A percentile compares a stretch with the other conserved stretches of the same genome.
phyloP scores from a whole-genome alignment of 2,113 vertebrate genomes.

The Lagenorhynchus albirostris region DNA sequence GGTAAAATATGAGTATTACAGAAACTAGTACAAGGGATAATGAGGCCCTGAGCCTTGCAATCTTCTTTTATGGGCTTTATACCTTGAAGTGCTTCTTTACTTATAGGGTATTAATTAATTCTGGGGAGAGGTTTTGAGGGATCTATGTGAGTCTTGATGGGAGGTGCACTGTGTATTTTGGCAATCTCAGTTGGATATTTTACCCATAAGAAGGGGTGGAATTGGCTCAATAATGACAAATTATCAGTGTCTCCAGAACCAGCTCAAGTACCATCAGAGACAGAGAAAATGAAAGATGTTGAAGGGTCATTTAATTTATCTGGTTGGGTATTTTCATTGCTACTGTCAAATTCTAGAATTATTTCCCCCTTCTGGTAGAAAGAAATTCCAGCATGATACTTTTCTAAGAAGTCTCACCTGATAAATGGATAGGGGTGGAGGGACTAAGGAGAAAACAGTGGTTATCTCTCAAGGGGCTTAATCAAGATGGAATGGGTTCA shows the following conservation, averaged over 20 bases:
- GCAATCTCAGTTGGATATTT: background rate
- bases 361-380: background rate
- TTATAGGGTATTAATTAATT: background rate
- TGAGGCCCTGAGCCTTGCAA: background rate
- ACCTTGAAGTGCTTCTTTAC: background rate
- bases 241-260: background rate
- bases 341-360: background rate
- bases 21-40: background rate
- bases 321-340: background rate
- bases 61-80: background rate
- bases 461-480: background rate
- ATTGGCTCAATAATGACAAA: background rate
- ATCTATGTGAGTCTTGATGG: background rate
- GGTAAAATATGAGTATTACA: background rate
- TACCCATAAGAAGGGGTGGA: background rate
- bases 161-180: background rate
- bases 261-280: background rate
- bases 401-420: background rate
- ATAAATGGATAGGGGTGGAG: background rate
- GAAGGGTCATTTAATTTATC: background rate
- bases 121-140: background rate
- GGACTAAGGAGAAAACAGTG: background rate
- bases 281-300: background rate
- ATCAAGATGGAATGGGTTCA: background rate
- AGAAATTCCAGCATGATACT: background rate